Evolutionary conservation across 2,797 vertebrate species (phyloP).

Genomic region (Notolepis coatsorum): DNA sequence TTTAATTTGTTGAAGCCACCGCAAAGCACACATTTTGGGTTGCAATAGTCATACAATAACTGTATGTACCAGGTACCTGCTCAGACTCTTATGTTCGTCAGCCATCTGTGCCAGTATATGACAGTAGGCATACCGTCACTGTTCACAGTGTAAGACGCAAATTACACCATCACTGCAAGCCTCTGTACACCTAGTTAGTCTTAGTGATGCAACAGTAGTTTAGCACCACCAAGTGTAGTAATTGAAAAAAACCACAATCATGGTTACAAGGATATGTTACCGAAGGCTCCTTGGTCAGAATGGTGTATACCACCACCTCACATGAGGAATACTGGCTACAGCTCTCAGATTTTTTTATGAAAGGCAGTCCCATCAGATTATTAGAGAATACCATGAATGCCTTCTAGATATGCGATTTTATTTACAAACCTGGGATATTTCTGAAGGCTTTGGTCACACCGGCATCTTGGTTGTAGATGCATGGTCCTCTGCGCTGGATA

Average conservation of each 20-base stretch:
- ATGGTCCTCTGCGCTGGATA: conserved; percentile 94
- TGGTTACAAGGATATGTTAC: conserved; percentile 93
- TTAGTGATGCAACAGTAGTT: background rate
- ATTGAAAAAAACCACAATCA: background rate
- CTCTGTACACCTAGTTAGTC: background rate
- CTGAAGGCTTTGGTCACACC: conserved; percentile 97
- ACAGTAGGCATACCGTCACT: conserved; percentile 95
- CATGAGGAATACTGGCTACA: conserved; percentile 96
- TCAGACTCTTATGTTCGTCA: conserved; percentile 90
- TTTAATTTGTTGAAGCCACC: too few relatives aligned
- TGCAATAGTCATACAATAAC: too few relatives aligned
- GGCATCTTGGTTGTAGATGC: conserved; percentile 94
- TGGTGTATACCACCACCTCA: conserved; percentile 97
- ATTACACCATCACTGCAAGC: conserved; percentile 95
- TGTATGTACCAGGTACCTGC: conserved; percentile 78
- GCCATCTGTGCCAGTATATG: conserved; percentile 81
- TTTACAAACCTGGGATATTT: conserved; percentile 92
- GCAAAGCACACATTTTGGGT: too few relatives aligned
- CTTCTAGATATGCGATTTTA: too few relatives aligned
- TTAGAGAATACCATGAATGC: too few relatives aligned
- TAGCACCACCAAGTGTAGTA: background rate
- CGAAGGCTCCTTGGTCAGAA: too few relatives aligned
- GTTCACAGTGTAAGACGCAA: conserved; percentile 91
- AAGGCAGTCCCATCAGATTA: too few relatives aligned
- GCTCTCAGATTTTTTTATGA: too few relatives aligned